Evolutionary conservation across 2,797 vertebrate genomes (phyloP), one percentile per base, ranked within the genome.

Genomic region (Oophaga sylvatica): DNA sequence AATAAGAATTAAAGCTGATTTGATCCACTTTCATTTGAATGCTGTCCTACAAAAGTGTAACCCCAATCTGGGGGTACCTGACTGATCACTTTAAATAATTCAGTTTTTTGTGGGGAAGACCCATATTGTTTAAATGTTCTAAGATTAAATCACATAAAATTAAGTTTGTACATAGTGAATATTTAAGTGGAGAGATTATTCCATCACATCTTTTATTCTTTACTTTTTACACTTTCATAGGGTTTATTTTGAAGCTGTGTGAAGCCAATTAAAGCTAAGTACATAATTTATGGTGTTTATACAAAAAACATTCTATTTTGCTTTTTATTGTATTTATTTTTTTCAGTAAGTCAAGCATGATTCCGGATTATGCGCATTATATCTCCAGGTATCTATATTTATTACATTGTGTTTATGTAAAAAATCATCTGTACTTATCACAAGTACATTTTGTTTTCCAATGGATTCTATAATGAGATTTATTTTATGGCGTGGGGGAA

Each of bases 161-260:
- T 56, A 29, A 70, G 17, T 70, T 56, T 56, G 65, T 70, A 2
- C 63, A 68, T 63, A 5, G 16, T 26, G 15, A 68, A 68, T 82
- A 82, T 65, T 82, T 82, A 70, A 56, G 26, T 29, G 19, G 19
- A 70, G 45, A 57, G 65, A 10, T 12, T 10, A 70, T 83, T 83
- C 48, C 81, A 83, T 31, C 65, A n/a, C 12, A 57, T 53, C 48
- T 22, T 71, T 57, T 70, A 26, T 82, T 10, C 16, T 53, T 22
- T 48, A 56, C 9, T 17, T 56, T 83, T 35, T 29, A 31, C 16
- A 31, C 22, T 57, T 68, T 57, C 1, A 22, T 7, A 59, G 26
- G 81, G 67, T 59, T 71, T 70, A 57, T 20, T 71, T 56, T 83
- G 65, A 10, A 83, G 67, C 81, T 57, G 81, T 71, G 81, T 83